Base-by-base conservation (phyloP, 1,140 invertebrate genomes). In the Samia ricini region DNA sequence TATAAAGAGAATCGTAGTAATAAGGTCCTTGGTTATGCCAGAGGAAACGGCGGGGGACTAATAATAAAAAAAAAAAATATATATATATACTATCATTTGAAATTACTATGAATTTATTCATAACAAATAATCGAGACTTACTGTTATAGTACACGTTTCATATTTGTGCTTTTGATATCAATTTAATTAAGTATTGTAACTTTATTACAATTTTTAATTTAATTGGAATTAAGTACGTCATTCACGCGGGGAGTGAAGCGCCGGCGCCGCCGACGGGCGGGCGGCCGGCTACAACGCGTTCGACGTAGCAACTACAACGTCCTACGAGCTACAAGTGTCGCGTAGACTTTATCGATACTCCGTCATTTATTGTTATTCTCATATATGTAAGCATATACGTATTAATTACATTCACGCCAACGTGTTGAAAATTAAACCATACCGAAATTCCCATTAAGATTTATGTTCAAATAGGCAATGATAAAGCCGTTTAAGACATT, bases 251-350 rank as follows among this genome's bases (percentile, higher is more conserved):
- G 48, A 26, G 60, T 8, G 22, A 50, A 26, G 48, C 55, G 56
- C 20, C 15, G 33, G 33, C 10, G 12, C 33, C 33, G 26, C 26
- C 8, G 33, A 3, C 33, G 33, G 33, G 33, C 33, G 33, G 33
- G 54, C 77, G 70, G 56, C 56, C 66, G 62, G 24, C 74, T 73
- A 72, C 74, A 71, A n/a, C 64, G 65, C 60, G 42, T 54, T 51
- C 18, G 42, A 56, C 83, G 83, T 86, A 86, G 80, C 73, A 61
- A 83, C 77, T 80, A 77, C 83, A 84, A 86, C 81, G 83, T 23
- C 61, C 69, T 82, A 79, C 79, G 73, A 23, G 49, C 22, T 63
- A 68, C 71, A 60, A 61, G 54, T 55, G 60, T 66, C 23, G 33
- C 58, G 61, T 55, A 22, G 49, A 42, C 60, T 61, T 33, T 62